Base-by-base conservation (phyloP, 2,113 vertebrate genomes). In the Syngnathus typhle region DNA sequence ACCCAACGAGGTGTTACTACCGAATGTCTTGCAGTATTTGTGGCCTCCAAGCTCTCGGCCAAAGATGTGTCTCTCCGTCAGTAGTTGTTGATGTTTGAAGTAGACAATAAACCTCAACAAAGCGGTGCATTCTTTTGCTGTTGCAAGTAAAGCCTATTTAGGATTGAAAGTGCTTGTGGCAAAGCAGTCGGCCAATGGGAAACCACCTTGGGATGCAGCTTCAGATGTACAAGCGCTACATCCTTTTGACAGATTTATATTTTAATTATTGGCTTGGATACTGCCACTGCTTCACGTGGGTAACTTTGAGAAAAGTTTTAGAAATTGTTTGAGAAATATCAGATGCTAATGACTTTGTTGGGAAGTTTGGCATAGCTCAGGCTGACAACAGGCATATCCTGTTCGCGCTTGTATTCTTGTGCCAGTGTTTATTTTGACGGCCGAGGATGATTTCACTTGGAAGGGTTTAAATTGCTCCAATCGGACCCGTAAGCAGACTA, bases 401-500 rank as follows among this genome's bases (percentile, higher is more conserved):
- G 41, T 62, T 9, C 13, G 8, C 21, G n/a, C 59, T 60, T 38
- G 18, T 60, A 32, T 60, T n/a, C 39, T 38, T 61, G 16, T 11
- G 6, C 27, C 12, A 7, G 21, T 44, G 6, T 27, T 6, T 15
- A 23, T 44, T 62, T 15, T 60, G 59, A 60, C n/a, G 18, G 16
- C 1, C 13, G 15, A 27, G 12, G 23, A 12, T 0, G 1, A 18
- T n/a, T 10, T 5, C 1, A 16, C 19, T 21, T n/a, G 9, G 7
- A n/a, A 41, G 62, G 41, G 60, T 32, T 16, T 3, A 78, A 73
- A 60, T 60, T 64, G 21, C 60, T 78, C 67, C 76, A 81, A 79
- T 64, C 10, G 4, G 80, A 85, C 77, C 74, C 75, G 60, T 4
- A 19, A 49, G 56, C 65, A 70, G 81, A 77, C 68, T 77, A 47